Evolutionary conservation across 2,797 vertebrate genomes (phyloP), one percentile per base, ranked within the genome.

Genomic region (Aulostomus chinensis): DNA sequence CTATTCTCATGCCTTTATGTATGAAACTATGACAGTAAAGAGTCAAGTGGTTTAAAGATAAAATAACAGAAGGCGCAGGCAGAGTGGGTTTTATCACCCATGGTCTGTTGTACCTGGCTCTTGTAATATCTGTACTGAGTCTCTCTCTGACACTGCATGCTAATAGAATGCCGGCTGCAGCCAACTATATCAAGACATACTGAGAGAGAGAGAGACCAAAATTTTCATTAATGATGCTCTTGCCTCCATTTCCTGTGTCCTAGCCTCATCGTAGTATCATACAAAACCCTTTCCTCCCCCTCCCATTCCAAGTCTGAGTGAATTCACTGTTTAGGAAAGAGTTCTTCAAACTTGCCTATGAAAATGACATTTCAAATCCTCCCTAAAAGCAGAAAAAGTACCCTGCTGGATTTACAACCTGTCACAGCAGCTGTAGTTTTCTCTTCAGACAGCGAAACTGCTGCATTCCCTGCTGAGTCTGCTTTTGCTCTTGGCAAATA

Each of bases 171-270:
- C 53, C 60, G 62, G 59, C 48, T 51, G 58, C 51, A 76, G 53
- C 9, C 43, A 22, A 37, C 51, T 65, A 54, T 80, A 76, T 79
- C 70, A 15, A 25, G n/a, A n/a, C n/a, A n/a, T n/a, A n/a, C n/a
- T n/a, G n/a, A n/a, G n/a, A n/a, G 66, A 75, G 70, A 66, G 70
- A 74, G 53, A 66, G 72, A 63, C 68, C 36, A 68, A 70, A 63
- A 64, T 53, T 62, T 62, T 74, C 73, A 79, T 80, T 80, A 85
- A 78, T 50, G 54, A 29, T 58, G 52, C 6, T 13, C 66, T 65
- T 32, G 64, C 50, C 49, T 51, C 46, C 2, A 30, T 42, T 73
- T 52, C 36, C 59, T 22, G 51, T 58, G 48, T 59, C 24, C 8
- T 34, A 39, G 40, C 46, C 41, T 61, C n/a, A n/a, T 32, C 53